A percentile compares a stretch with the other conserved stretches of the same genome.
Evolutionary conservation across 2,888 invertebrate species (phyloP).

Genomic region (Esperia sulphurella): DNA sequence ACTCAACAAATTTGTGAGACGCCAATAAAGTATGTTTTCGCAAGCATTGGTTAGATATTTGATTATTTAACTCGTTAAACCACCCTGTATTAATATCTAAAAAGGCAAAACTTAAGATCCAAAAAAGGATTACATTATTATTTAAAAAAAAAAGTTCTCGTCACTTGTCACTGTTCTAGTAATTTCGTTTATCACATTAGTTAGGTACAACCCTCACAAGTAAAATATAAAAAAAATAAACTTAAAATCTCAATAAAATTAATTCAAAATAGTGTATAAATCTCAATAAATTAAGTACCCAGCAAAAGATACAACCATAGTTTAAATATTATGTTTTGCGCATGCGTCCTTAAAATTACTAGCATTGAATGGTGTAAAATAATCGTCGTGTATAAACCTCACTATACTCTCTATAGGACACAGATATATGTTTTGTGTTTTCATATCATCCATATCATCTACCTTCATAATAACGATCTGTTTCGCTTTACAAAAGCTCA

Average conservation of each 20-base stretch:
- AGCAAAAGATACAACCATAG: conserved; percentile 39
- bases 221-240: conserved; percentile 10
- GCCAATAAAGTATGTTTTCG: too few species aligned
- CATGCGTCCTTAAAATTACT: conserved; percentile 94
- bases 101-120: too few species aligned
- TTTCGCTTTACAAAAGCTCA: conserved; percentile 87
- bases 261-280: background rate
- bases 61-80: too few species aligned
- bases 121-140: too few species aligned
- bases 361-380: conserved; percentile 89
- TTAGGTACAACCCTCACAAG: too few species aligned
- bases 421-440: conserved; percentile 73
- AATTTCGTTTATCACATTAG: too few species aligned
- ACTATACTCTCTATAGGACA: conserved; percentile 94
- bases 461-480: conserved; percentile 68
- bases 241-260: background rate
- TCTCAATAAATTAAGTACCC: too few species aligned
- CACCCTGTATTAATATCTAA: too few species aligned
- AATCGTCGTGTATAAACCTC: conserved; percentile 92
- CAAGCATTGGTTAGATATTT: too few species aligned
- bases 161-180: too few species aligned
- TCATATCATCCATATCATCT: conserved; percentile 54
- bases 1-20: too few species aligned
- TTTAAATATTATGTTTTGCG: conserved; percentile 53
- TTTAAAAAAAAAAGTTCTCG: too few species aligned